These are phyloP conservation scores for Myanophis thanlyinensis DNA, from an alignment of 2,113 vertebrate species.

Conservation along the genomic window DNA sequence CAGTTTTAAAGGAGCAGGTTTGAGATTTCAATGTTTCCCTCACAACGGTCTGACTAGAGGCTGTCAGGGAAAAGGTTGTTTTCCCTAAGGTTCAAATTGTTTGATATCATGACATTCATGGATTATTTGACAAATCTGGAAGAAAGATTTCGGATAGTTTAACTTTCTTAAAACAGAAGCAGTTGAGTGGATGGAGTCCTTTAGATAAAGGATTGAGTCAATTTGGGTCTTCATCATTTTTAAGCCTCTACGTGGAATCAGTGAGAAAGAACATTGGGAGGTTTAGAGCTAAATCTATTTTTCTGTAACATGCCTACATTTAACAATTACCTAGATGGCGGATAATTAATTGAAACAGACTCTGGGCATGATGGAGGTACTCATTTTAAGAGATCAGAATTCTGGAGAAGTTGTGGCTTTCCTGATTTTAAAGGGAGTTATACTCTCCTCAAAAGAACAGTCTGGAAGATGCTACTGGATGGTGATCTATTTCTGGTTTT, in stretches of 20 bases:
- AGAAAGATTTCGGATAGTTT: background rate
- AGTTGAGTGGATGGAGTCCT: background rate
- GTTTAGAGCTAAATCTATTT: background rate
- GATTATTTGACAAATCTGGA: background rate
- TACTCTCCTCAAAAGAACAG: background rate
- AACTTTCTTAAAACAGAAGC: background rate
- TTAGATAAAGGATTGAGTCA: background rate
- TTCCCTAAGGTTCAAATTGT: background rate
- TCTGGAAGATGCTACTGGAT: background rate
- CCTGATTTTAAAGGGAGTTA: background rate
- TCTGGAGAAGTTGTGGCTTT: background rate
- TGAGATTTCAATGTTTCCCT: background rate
- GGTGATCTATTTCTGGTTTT: background rate
- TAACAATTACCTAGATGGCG: background rate
- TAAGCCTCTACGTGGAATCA: background rate
- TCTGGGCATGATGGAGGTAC: background rate
- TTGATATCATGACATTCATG: background rate
- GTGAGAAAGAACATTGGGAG: background rate
- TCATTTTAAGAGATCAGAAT: background rate
- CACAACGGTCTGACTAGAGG: background rate
- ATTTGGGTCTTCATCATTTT: background rate
- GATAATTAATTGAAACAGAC: background rate
- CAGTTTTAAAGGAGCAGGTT: background rate
- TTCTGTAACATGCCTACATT: background rate
- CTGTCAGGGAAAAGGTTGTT: background rate